Evolutionary conservation across 2,797 vertebrate genomes (phyloP).

Genomic region (Myotis planiceps): DNA sequence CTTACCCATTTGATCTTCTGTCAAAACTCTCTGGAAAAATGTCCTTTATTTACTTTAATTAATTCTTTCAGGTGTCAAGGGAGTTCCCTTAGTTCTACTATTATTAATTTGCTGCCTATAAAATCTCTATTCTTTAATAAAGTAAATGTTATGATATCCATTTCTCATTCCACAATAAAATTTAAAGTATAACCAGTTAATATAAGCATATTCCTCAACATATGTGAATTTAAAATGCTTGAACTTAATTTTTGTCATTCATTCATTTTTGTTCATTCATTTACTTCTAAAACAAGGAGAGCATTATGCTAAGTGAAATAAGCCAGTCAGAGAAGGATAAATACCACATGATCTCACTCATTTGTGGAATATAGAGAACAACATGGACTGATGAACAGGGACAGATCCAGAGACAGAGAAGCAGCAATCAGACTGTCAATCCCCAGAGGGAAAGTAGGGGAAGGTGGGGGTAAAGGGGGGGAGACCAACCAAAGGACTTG

Average conservation of each 20-base stretch:
- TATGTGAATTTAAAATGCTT: background rate
- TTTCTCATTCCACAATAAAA: conserved; percentile 25
- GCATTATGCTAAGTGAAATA: too few relatives aligned
- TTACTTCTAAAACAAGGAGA: background rate
- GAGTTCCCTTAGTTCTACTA: background rate
- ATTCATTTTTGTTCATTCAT: background rate
- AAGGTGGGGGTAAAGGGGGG: too few relatives aligned
- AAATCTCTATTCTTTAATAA: conserved; percentile 1
- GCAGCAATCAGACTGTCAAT: too few relatives aligned
- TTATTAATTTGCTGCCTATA: conserved; percentile 21
- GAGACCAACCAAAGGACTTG: too few relatives aligned
- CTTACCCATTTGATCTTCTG: background rate
- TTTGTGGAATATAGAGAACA: too few relatives aligned
- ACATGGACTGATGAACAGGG: too few relatives aligned
- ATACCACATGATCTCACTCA: too few relatives aligned
- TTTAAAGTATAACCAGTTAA: background rate
- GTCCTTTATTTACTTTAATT: conserved; percentile 50
- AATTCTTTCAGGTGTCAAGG: background rate
- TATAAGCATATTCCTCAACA: background rate
- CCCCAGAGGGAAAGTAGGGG: too few relatives aligned
- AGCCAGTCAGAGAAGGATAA: too few relatives aligned
- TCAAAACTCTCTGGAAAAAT: background rate
- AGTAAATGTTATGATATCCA: background rate
- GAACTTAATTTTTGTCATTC: background rate
- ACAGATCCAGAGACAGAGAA: too few relatives aligned